Base-by-base conservation (phyloP, 2,888 invertebrate species). In the Saturnia japonica region DNA sequence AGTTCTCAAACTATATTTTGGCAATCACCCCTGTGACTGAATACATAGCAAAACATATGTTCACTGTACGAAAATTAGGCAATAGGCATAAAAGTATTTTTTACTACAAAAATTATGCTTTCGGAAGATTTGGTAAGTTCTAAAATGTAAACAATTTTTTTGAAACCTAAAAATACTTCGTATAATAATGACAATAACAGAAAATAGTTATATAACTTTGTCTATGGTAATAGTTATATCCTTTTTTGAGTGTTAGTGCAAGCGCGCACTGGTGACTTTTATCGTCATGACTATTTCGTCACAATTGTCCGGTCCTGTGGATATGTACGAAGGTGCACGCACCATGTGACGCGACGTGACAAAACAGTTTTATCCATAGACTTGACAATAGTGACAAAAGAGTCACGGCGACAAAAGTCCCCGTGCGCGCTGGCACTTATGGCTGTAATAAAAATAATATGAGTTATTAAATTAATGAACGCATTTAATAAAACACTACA, bases 41-140 rank as follows among this genome's bases (percentile, higher is more conserved):
- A 54, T 22, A 57, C 16, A 57, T 25, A 4, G 4, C 25, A 25
- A 57, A 57, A 57, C n/a, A 57, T 14, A 57, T 57, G 25, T 25
- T 25, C 25, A 25, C 12, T 57, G 25, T 57, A 12, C 12, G 0
- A 57, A 14, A 25, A 25, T 11, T 57, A 57, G 25, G 25, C 25
- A 57, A 8, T 28, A 57, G 8, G 25, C 14, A 57, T 57, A 28
- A 57, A 57, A 28, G 1, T 12, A 57, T 25, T 57, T 57, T 57
- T 22, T 25, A 57, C 9, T 57, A 25, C 57, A 25, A 57, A 57
- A 57, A 76, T 68, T 72, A 82, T 75, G 84, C 85, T 74, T 72
- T 79, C 86, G 80, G 88, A 87, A 76, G 84, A 77, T 78, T 70
- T 83, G 87, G 87, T 88, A 88, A 88, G 88, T 86, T 76, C 70